phyloP scores from a whole-genome alignment of 2,113 vertebrate species.

The Daubentonia madagascariensis region DNA sequence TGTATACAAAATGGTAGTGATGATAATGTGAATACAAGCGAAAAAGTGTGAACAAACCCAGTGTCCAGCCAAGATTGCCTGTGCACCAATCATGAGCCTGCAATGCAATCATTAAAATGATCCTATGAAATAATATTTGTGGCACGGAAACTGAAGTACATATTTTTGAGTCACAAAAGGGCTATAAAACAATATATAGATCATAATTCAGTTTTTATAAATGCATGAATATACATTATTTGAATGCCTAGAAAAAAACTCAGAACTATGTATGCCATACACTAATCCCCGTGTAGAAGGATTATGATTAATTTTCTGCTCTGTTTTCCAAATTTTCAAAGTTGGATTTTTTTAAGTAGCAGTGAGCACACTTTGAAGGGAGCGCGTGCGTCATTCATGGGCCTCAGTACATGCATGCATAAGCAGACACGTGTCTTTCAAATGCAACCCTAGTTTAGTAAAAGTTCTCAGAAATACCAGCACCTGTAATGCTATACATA shows the following conservation, averaged over 20 bases:
- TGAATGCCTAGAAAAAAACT: neutral
- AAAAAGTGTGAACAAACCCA: neutral
- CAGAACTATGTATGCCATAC: neutral
- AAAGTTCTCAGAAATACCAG: neutral
- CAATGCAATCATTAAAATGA: neutral
- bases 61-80: neutral
- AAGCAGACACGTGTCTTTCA: neutral
- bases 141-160: neutral
- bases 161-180: neutral
- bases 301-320: neutral
- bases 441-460: neutral
- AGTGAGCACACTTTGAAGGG: neutral
- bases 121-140: neutral
- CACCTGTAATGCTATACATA: constrained; percentile 41
- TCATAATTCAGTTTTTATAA: neutral
- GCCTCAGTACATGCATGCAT: neutral
- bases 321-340: neutral
- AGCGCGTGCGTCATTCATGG: neutral
- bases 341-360: neutral
- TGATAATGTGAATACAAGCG: neutral
- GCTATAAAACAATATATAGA: neutral
- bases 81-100: neutral
- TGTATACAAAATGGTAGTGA: neutral
- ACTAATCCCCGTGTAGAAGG: neutral
- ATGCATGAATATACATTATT: neutral